These are phyloP conservation scores for Ashinkailepas kermadecensis DNA, from an alignment of 2,888 invertebrate species.

Conservation along the genomic window DNA sequence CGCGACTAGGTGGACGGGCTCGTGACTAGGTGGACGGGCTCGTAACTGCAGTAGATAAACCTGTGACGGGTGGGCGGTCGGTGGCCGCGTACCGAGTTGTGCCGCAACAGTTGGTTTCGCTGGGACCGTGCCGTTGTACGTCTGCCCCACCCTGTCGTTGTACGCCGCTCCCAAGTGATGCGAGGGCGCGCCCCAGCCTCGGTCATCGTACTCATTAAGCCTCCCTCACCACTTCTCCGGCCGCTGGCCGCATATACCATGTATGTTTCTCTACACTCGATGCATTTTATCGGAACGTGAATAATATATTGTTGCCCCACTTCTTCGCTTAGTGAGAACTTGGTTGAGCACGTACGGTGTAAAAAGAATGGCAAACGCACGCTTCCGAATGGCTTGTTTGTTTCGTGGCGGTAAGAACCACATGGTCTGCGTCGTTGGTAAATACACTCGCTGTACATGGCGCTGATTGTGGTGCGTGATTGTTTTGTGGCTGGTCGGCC, in stretches of 20 bases:
- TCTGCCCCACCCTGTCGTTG: too few relatives aligned
- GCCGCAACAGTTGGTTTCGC: too few relatives aligned
- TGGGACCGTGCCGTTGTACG: too few relatives aligned
- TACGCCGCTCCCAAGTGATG: too few relatives aligned
- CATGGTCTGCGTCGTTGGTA: neutral
- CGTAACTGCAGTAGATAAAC: too few relatives aligned
- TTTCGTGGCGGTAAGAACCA: neutral
- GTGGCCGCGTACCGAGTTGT: too few relatives aligned
- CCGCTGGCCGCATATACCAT: neutral
- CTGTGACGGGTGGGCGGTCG: too few relatives aligned
- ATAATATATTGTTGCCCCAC: slow-evolving; percentile 14
- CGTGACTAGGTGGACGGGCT: too few relatives aligned
- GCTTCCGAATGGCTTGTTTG: neutral
- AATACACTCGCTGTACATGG: neutral
- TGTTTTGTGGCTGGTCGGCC: too few relatives aligned
- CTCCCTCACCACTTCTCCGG: neutral
- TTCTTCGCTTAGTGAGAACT: neutral
- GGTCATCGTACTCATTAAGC: neutral
- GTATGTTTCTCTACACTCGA: slow-evolving; percentile 21
- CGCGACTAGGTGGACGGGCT: too few relatives aligned
- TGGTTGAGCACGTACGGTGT: neutral
- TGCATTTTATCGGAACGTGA: slow-evolving; percentile 11
- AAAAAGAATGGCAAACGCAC: neutral
- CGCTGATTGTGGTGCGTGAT: too few relatives aligned
- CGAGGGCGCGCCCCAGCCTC: neutral